Conservation (phyloP, 2,888 invertebrate genomes). For the Thereva nobilitata region DNA sequence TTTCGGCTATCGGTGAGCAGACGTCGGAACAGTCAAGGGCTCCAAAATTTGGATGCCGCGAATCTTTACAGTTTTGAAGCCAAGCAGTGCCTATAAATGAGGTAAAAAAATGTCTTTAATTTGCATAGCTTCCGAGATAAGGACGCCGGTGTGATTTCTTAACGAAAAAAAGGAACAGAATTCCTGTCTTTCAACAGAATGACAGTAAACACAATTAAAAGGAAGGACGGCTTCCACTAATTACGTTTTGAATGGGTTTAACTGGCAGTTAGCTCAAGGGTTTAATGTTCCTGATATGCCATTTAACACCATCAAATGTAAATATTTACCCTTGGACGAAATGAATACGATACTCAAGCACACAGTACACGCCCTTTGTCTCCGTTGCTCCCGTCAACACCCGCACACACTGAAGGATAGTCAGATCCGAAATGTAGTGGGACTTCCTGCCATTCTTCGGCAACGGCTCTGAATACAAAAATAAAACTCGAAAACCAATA, state of each 20-base stretch:
- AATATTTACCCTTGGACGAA: slow-evolving; percentile 32
- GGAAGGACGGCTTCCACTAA: slow-evolving; percentile 20
- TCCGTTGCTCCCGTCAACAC: slow-evolving; percentile 19
- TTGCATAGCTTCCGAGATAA: not conserved
- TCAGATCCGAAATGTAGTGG: slow-evolving; percentile 5
- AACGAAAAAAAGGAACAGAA: not conserved
- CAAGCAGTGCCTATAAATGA: too few species aligned
- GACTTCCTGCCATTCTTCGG: slow-evolving; percentile 18
- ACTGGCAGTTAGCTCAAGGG: slow-evolving; percentile 35
- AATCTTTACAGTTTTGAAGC: too few species aligned
- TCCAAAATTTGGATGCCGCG: slow-evolving; percentile 14
- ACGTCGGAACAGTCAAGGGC: slow-evolving; percentile 22
- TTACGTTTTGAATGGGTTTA: slow-evolving; percentile 24
- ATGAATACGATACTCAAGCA: slow-evolving; percentile 1
- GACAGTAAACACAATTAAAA: slow-evolving; percentile 21
- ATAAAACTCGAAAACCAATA: slow-evolving; percentile 38
- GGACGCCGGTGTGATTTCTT: not conserved
- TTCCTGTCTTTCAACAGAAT: not conserved
- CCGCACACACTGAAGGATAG: slow-evolving; percentile 7
- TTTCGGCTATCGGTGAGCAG: slow-evolving; percentile 3
- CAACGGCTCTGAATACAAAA: slow-evolving; percentile 12
- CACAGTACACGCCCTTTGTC: slow-evolving; percentile 28
- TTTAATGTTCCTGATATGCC: slow-evolving; percentile 35
- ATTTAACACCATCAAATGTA: slow-evolving; percentile 30
- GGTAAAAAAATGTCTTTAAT: slow-evolving; percentile 2